Evolutionary conservation across 2,888 invertebrate species (phyloP).

Genomic region (Quadroppia sp.): DNA sequence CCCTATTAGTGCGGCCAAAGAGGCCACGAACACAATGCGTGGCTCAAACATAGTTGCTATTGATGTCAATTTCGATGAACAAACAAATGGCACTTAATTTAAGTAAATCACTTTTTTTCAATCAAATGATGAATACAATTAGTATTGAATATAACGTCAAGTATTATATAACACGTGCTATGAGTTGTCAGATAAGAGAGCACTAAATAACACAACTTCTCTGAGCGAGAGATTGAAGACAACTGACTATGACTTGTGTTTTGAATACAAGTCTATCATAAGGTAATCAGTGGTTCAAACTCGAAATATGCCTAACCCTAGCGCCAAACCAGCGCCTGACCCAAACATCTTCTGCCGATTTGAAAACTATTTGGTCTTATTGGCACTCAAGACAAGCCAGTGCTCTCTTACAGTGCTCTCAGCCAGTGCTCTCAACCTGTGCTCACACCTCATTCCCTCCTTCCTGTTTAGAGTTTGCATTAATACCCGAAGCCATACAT

Average conservation of each 20-base stretch:
- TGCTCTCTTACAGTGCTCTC: background rate
- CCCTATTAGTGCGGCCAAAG: conserved; percentile 20
- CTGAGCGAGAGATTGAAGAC: no score
- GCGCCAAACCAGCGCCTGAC: background rate
- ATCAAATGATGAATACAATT: no score
- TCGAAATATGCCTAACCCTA: no score
- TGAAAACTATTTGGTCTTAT: conserved; percentile 21
- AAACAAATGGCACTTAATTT: no score
- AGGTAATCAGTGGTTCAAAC: conserved; percentile 1
- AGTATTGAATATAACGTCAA: background rate
- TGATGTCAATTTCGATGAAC: no score
- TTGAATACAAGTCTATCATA: background rate
- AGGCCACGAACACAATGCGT: conserved; percentile 30
- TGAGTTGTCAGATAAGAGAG: no score
- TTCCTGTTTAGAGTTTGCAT: conserved; percentile 25
- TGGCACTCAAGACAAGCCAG: conserved; percentile 33
- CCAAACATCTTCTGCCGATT: conserved; percentile 19
- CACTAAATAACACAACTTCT: no score
- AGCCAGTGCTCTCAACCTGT: background rate
- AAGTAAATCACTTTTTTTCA: no score
- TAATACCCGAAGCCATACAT: conserved; percentile 20
- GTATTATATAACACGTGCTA: no score
- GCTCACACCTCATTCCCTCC: conserved; percentile 36
- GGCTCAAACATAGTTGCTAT: background rate
- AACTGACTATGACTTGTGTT: background rate